A percentile compares a stretch with the other conserved stretches of the same genome.
These are phyloP conservation scores for Brachionus calyciflorus DNA, from an alignment of 1,140 invertebrate genomes.

Conservation along the genomic window DNA sequence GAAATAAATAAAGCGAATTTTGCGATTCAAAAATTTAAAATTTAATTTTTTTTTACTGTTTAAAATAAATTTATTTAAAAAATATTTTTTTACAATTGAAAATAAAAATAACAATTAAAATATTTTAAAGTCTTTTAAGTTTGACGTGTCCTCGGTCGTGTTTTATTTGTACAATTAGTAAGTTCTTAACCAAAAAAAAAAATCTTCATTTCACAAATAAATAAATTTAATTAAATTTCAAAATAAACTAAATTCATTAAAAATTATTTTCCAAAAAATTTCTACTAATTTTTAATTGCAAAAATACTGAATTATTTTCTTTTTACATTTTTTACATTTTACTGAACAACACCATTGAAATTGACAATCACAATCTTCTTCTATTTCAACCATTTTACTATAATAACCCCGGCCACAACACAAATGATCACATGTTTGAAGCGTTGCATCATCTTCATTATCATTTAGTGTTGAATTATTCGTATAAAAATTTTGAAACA, in stretches of 20 bases:
- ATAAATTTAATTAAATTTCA: no score
- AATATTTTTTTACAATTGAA: no score
- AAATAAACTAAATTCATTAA: not conserved
- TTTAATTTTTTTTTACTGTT: no score
- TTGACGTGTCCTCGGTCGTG: no score
- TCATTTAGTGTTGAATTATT: conserved; percentile 51
- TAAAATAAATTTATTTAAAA: no score
- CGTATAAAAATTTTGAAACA: conserved; percentile 34
- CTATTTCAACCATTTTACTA: conserved; percentile 69
- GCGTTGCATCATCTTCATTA: conserved; percentile 58
- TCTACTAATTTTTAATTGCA: conserved; percentile 69
- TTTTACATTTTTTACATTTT: conserved; percentile 77
- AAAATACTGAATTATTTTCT: conserved; percentile 75
- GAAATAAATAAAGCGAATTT: no score
- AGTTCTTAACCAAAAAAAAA: no score
- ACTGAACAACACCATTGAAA: conserved; percentile 91
- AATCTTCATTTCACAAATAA: no score
- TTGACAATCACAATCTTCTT: conserved; percentile 84
- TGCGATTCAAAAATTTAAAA: no score
- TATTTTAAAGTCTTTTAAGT: no score
- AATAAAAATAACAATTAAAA: no score
- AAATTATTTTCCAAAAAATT: not conserved
- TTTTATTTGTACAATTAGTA: no score
- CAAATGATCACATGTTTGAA: conserved; percentile 68
- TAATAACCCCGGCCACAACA: conserved; percentile 89